These are phyloP conservation scores for Barypeithes pellucidus DNA, from an alignment of 2,888 invertebrate genomes.

Conservation along the genomic window DNA sequence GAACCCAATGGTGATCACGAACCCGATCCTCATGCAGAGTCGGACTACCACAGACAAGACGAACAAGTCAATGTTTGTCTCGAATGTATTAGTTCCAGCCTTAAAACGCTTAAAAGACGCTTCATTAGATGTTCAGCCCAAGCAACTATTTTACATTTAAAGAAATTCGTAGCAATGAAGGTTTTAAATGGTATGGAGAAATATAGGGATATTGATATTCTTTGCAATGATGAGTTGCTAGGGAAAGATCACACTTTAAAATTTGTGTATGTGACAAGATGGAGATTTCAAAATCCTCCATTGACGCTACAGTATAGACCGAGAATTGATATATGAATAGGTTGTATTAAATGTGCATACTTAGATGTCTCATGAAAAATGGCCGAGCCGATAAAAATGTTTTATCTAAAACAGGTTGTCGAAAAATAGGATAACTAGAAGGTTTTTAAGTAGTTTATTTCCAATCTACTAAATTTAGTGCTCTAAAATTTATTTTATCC, in stretches of 20 bases:
- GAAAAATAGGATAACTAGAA: no score
- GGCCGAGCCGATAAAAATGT: not conserved
- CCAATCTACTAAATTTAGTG: no score
- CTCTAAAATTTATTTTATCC: no score
- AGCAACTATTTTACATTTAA: slow-evolving; percentile 98
- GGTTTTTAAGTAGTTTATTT: no score
- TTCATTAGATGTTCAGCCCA: slow-evolving; percentile 97
- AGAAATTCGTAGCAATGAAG: slow-evolving; percentile 98
- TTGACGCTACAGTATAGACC: slow-evolving; percentile 90
- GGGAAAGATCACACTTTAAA: slow-evolving; percentile 99
- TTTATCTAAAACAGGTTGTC: not conserved
- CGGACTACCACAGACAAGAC: slow-evolving; percentile 94
- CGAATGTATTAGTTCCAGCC: slow-evolving; percentile 89
- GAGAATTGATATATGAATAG: slow-evolving; percentile 80
- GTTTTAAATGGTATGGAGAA: slow-evolving; percentile 92
- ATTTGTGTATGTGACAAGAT: slow-evolving; percentile 97
- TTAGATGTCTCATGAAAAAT: not conserved
- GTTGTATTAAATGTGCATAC: not conserved
- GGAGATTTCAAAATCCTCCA: slow-evolving; percentile 96
- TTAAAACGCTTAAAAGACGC: slow-evolving; percentile 85
- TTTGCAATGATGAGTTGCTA: slow-evolving; percentile 97
- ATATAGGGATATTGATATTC: slow-evolving; percentile 97
- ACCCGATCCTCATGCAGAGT: slow-evolving; percentile 83
- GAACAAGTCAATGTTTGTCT: slow-evolving; percentile 97
- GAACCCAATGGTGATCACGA: slow-evolving; percentile 79